Evolutionary conservation across 2,797 vertebrate species (phyloP).

Genomic region (Xerus rutilus): DNA sequence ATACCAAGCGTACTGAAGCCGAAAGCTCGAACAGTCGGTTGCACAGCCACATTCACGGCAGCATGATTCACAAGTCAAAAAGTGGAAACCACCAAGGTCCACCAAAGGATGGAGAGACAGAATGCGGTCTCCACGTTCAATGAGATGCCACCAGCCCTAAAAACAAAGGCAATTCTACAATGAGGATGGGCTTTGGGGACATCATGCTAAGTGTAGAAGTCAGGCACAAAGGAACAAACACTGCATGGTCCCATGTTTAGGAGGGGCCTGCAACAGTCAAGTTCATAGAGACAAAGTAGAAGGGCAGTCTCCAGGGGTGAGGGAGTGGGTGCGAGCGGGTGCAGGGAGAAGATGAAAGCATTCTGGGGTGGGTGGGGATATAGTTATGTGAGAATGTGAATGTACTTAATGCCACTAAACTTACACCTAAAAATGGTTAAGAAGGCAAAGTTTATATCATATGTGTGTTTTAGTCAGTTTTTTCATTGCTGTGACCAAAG

Average conservation of each 20-base stretch:
- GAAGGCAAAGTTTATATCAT: not conserved
- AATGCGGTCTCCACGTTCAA: not conserved
- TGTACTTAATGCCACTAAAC: not conserved
- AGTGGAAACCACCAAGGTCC: not conserved
- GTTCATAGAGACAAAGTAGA: not conserved
- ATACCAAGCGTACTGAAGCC: not conserved
- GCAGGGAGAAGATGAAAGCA: fast-evolving
- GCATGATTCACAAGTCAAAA: not conserved
- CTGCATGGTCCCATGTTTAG: fast-evolving
- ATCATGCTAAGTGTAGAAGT: not conserved
- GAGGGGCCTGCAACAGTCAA: not conserved
- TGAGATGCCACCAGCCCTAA: not conserved
- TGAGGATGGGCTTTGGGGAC: not conserved
- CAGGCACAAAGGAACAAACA: not conserved
- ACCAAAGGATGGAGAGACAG: not conserved
- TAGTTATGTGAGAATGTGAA: fast-evolving
- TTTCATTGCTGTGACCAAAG: too few relatives aligned
- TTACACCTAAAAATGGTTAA: not conserved
- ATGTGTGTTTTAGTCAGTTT: too few relatives aligned
- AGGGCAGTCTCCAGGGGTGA: not conserved
- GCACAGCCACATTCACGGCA: not conserved
- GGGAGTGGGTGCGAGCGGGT: too few relatives aligned
- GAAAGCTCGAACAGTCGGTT: not conserved
- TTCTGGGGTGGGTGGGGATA: not conserved
- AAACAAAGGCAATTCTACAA: not conserved